phyloP scores from a whole-genome alignment of 92 coral and sea anemone species.

The Palythoa grandiflora region DNA sequence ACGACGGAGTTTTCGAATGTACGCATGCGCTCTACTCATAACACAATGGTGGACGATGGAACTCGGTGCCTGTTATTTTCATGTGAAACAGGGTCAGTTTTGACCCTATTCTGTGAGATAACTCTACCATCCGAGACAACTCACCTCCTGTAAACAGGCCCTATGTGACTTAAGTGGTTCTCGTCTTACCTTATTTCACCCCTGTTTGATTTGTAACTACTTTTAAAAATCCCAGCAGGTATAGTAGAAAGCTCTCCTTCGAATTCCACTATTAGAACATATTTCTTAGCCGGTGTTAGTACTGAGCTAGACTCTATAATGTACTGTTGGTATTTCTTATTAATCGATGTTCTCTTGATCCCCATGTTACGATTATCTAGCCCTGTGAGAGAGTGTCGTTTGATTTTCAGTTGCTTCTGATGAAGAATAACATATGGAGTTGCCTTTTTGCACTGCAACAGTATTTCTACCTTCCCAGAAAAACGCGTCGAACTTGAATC shows the following conservation, averaged over 20 bases:
- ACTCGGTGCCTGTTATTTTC: no score
- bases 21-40: no score
- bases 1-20: no score
- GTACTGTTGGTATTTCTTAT: slow-evolving; percentile 56
- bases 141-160: no score
- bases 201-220: slow-evolving; percentile 62
- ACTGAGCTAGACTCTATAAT: slow-evolving; percentile 44
- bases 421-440: slow-evolving; percentile 82
- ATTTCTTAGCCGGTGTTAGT: slow-evolving; percentile 52
- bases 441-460: slow-evolving; percentile 60
- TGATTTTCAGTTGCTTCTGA: slow-evolving; percentile 61
- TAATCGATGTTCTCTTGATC: slow-evolving; percentile 47
- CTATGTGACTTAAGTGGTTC: no score
- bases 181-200: slow-evolving; percentile 64
- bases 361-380: slow-evolving; percentile 45
- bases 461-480: slow-evolving; percentile 70
- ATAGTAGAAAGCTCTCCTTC: slow-evolving; percentile 65
- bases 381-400: slow-evolving; percentile 45
- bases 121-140: no score
- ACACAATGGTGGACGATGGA: no score
- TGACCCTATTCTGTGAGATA: no score
- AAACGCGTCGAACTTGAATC: slow-evolving; percentile 60
- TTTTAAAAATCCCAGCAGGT: slow-evolving; percentile 75
- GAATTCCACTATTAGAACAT: slow-evolving; percentile 62
- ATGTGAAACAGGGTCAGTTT: no score